These are phyloP conservation scores for Nomada ferruginata DNA, from an alignment of 2,888 invertebrate species.

Conservation along the genomic window DNA sequence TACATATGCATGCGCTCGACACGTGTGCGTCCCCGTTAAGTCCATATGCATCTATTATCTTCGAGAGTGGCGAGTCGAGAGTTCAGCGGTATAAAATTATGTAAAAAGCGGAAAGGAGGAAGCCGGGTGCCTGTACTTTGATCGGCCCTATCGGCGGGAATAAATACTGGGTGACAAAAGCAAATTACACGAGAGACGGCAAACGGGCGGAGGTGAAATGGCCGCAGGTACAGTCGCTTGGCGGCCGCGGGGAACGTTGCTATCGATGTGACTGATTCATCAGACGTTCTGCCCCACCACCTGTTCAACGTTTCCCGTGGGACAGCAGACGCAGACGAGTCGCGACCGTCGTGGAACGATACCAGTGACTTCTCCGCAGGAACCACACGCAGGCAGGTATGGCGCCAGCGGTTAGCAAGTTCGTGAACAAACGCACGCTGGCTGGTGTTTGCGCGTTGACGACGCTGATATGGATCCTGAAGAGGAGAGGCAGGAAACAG, in stretches of 20 bases:
- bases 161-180: background rate
- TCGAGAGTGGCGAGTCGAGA: background rate
- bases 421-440: conserved; percentile 88
- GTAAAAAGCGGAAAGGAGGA: background rate
- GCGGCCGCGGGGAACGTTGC: conserved; percentile 6
- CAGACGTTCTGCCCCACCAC: conserved; percentile 45
- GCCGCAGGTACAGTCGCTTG: too few species aligned
- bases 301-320: conserved; percentile 27
- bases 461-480: conserved; percentile 79
- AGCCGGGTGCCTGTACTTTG: conserved; percentile 31
- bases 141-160: background rate
- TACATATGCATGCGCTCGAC: background rate
- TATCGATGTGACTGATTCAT: conserved; percentile 38
- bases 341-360: conserved; percentile 9
- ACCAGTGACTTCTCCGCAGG: conserved; percentile 11
- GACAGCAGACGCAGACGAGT: conserved; percentile 25
- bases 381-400: conserved; percentile 82
- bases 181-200: background rate
- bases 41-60: background rate
- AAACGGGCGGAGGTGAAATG: background rate
- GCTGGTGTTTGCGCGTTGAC: conserved; percentile 88
- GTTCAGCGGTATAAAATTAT: conserved; percentile 16
- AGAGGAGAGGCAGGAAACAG: conserved; percentile 72
- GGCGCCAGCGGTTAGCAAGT: conserved; percentile 92
- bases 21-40: too few species aligned